A percentile compares a stretch with the other conserved stretches of the same genome.
phyloP scores from a whole-genome alignment of 2,113 vertebrate species.

The Pollimyrus isidori region DNA sequence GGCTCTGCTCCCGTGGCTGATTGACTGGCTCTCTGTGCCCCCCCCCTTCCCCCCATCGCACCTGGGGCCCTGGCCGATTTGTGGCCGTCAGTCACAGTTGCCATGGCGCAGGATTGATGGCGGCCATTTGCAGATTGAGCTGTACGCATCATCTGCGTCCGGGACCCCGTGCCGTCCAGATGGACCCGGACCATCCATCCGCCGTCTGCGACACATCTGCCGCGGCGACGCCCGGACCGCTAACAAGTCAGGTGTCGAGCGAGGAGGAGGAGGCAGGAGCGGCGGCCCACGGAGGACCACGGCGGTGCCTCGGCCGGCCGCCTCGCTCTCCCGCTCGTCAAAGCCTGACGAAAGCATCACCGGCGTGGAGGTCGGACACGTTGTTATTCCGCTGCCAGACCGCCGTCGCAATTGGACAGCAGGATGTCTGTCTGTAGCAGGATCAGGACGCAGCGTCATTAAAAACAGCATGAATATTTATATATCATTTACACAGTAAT shows the following conservation, averaged over 20 bases:
- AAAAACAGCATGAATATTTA: not conserved
- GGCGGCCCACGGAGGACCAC: not conserved
- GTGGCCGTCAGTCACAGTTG: slow-evolving; percentile 88
- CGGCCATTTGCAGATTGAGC: slow-evolving; percentile 99
- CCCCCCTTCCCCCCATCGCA: slow-evolving; percentile 75
- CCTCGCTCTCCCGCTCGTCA: not conserved
- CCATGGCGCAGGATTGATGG: slow-evolving; percentile 94
- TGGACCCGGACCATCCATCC: slow-evolving; percentile 99
- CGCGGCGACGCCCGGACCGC: slow-evolving; percentile 94
- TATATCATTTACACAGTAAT: not conserved
- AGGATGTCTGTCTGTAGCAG: not conserved
- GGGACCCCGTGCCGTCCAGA: slow-evolving; percentile 95
- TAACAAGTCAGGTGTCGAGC: slow-evolving; percentile 81
- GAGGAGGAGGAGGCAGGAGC: not conserved
- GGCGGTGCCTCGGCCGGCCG: not conserved
- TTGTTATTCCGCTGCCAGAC: not conserved
- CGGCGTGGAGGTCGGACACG: not conserved
- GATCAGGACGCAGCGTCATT: not conserved
- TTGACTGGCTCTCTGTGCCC: slow-evolving; percentile 90
- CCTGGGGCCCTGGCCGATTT: slow-evolving; percentile 88
- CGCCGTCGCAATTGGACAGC: not conserved
- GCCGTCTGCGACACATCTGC: slow-evolving; percentile 99
- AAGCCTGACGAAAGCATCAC: not conserved
- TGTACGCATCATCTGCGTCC: slow-evolving; percentile 99
- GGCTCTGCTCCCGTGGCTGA: slow-evolving; percentile 75